A percentile compares a stretch with the other conserved stretches of the same genome.
Evolutionary conservation across 2,113 vertebrate genomes (phyloP).

Genomic region (Protomyctophum bolini): DNA sequence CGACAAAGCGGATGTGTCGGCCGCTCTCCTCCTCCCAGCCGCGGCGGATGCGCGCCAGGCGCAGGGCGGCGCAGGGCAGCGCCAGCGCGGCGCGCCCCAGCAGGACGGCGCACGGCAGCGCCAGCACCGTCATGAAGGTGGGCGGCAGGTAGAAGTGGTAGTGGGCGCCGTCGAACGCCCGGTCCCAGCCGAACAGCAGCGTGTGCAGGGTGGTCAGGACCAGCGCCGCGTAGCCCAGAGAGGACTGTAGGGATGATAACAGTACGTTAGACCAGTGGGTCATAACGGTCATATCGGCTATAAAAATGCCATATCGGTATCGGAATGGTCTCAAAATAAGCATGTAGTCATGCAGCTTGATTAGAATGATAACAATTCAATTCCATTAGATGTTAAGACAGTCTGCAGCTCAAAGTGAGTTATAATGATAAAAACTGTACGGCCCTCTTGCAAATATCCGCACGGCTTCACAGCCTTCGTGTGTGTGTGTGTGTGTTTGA

Average conservation of each 20-base stretch:
- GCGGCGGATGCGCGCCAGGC: slow-evolving; percentile 85
- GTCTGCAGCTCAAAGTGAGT: no score
- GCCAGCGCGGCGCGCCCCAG: slow-evolving; percentile 80
- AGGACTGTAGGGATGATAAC: slow-evolving; percentile 77
- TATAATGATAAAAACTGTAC: no score
- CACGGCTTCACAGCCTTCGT: neutral
- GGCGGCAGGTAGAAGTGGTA: slow-evolving; percentile 93
- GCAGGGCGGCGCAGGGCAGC: slow-evolving; percentile 81
- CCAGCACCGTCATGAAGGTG: slow-evolving; percentile 85
- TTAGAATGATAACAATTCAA: no score
- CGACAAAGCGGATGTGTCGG: slow-evolving; percentile 55
- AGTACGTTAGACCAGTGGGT: no score
- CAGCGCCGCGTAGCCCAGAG: slow-evolving; percentile 86
- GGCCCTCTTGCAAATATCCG: no score
- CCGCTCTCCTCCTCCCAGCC: slow-evolving; percentile 85
- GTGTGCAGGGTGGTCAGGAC: slow-evolving; percentile 87
- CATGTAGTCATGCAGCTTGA: no score
- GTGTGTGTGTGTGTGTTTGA: slow-evolving; percentile 1
- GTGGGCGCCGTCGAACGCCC: slow-evolving; percentile 81
- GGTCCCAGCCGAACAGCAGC: slow-evolving; percentile 86
- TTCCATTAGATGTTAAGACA: no score
- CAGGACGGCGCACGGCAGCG: slow-evolving; percentile 83
- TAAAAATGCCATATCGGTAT: no score
- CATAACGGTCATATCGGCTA: no score
- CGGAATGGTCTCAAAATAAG: no score